Percentiles rank a stretch among this genome's conserved stretches.
Conservation (phyloP, 37 sponge, comb jelly and placozoan genomes). For the Axinella damicornis region DNA sequence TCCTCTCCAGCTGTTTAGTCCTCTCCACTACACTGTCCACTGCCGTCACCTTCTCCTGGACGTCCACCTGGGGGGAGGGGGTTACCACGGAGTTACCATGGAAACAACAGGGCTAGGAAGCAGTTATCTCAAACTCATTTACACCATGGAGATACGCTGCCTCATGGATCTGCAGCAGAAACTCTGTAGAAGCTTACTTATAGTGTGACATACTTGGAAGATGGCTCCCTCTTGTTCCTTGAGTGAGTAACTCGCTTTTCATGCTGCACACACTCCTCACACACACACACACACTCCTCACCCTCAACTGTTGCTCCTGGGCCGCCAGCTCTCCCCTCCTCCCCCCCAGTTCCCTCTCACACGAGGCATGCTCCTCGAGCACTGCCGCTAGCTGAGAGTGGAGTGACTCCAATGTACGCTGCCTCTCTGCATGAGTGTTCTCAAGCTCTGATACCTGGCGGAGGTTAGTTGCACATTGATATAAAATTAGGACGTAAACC, state of each 20-base stretch:
- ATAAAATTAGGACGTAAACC: too few species aligned
- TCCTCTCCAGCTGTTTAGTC: constrained; percentile 3
- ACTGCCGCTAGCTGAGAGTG: constrained; percentile 6
- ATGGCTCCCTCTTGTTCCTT: too few species aligned
- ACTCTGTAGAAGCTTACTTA: too few species aligned
- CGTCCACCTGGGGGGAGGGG: neutral
- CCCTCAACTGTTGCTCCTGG: constrained; percentile 13
- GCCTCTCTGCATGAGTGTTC: constrained; percentile 1
- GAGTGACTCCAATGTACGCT: neutral
- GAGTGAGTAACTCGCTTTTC: too few species aligned
- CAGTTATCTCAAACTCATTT: too few species aligned
- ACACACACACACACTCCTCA: neutral
- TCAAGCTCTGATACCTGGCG: neutral
- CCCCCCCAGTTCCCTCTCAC: constrained; percentile 34
- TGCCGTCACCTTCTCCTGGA: constrained; percentile 11
- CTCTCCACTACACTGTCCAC: neutral
- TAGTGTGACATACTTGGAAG: too few species aligned
- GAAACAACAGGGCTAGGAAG: too few species aligned
- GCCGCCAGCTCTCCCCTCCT: neutral
- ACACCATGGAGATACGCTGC: too few species aligned
- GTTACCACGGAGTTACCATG: too few species aligned
- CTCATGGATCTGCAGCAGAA: too few species aligned
- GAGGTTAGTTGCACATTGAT: too few species aligned
- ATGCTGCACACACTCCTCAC: too few species aligned
- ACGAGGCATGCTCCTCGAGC: constrained; percentile 2